Evolutionary conservation across 2,888 invertebrate species (phyloP), one percentile per base, ranked within the genome.

Genomic region (Drosophila mercatorum): DNA sequence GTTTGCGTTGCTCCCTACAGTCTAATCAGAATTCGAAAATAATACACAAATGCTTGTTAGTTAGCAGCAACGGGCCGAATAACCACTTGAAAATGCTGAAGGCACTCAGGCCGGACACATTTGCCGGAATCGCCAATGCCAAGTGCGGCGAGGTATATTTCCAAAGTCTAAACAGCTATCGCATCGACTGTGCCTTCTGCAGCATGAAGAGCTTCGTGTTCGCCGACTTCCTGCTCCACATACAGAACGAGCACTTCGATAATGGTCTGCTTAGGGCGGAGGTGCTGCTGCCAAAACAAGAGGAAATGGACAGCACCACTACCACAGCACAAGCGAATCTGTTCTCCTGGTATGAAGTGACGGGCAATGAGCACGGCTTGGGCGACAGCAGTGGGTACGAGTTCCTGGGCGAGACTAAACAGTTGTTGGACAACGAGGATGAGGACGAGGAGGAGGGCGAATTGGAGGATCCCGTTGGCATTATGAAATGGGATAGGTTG

Each of bases 91-190:
- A 26, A 61, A 87, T 87, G 90, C 68, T 87, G 5, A 87, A 86
- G 72, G 64, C 78, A 41, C 71, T 89, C 0, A 78, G 57, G 43
- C 68, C 82, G 53, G 74, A 77, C 61, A 85, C 88, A 17, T 88
- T 80, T 57, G 85, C 80, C 28, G 85, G 82, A 46, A 64, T 65
- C 38, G 75, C 78, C 10, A 88, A 88, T 68, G 87, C 81, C 71
- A 89, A 89, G 49, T 91, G 91, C 66, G 91, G 91, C 14, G 91
- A 91, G 65, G 89, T 91, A 22, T 81, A 87, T 77, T 91, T 91
- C 51, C 90, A 91, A 75, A 83, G 84, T 55, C 72, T 87, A 34
- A 70, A 79, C 26, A 78, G 80, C 56, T 91, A 89, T 64, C 82
- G 84, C 44, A 91, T 91, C 44, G 75, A 91, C 57, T 91, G 91